These are phyloP conservation scores for Sarcoramphus papa DNA, from an alignment of 2,797 vertebrate genomes.

Conservation along the genomic window DNA sequence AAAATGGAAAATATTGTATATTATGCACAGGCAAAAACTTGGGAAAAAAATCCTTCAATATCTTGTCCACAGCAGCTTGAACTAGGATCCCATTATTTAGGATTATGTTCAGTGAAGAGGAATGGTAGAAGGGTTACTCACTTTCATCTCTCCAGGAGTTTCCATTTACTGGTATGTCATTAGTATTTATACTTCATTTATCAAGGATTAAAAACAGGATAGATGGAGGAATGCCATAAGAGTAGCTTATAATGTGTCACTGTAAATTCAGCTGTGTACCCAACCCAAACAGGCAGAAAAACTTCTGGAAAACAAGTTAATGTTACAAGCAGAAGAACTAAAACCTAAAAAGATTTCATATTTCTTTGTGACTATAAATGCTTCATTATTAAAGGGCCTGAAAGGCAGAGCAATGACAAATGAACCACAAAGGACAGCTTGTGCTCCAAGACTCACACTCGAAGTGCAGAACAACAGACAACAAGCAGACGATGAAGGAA, in stretches of 20 bases:
- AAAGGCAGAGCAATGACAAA: background rate
- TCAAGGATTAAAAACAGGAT: conserved; percentile 38
- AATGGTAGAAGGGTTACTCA: conserved; percentile 14
- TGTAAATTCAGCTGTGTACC: background rate
- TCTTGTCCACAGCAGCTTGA: conserved; percentile 4
- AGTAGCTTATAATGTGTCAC: background rate
- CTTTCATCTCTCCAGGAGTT: conserved; percentile 47
- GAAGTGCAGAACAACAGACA: background rate
- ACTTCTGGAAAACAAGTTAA: background rate
- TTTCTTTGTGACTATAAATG: background rate
- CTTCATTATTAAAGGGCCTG: background rate
- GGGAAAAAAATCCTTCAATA: background rate
- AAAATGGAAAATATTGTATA: background rate
- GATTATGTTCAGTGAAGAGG: conserved; percentile 40
- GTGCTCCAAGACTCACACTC: background rate
- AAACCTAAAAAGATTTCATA: background rate
- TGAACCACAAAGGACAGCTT: background rate
- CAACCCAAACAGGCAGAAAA: background rate
- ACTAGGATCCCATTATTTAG: conserved; percentile 1
- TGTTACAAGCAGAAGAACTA: background rate
- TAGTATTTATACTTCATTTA: conserved; percentile 54
- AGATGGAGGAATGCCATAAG: conserved; percentile 1
- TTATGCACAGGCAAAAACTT: background rate
- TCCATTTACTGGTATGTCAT: conserved; percentile 16
- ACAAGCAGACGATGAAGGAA: background rate